Evolutionary conservation across 53 echinoderm and acorn worm genomes (phyloP).

Genomic region (Zoroaster sp.): DNA sequence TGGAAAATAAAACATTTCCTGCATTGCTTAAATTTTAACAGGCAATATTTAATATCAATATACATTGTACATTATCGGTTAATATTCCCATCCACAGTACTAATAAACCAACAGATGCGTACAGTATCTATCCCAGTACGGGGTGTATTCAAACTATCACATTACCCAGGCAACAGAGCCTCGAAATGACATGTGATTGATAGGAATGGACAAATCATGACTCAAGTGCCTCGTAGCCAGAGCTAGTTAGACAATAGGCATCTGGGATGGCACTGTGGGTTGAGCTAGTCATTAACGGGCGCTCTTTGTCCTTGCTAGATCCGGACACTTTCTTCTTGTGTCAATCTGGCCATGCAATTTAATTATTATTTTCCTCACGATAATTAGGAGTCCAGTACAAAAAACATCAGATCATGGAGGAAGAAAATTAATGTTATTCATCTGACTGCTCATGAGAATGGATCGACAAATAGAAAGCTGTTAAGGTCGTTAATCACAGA

Average conservation of each 20-base stretch:
- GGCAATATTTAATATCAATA: too few relatives aligned
- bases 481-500: too few relatives aligned
- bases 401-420: too few relatives aligned
- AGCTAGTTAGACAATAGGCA: neutral
- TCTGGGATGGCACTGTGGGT: neutral
- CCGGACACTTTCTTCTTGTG: neutral
- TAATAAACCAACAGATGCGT: neutral
- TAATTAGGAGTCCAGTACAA: too few relatives aligned
- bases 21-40: too few relatives aligned
- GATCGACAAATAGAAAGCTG: too few relatives aligned
- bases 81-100: neutral
- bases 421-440: too few relatives aligned
- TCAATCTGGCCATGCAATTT: neutral
- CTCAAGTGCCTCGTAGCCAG: neutral
- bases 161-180: neutral
- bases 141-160: neutral
- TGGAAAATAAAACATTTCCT: too few relatives aligned
- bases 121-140: neutral
- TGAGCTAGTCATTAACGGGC: neutral
- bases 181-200: slow-evolving; percentile 17
- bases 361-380: neutral
- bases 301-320: slow-evolving; percentile 13
- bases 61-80: too few relatives aligned
- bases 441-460: too few relatives aligned
- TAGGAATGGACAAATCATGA: neutral